Percentiles rank a stretch among this genome's conserved stretches.
Evolutionary conservation across 2,113 vertebrate genomes (phyloP).

Genomic region (Vidua chalybeata): DNA sequence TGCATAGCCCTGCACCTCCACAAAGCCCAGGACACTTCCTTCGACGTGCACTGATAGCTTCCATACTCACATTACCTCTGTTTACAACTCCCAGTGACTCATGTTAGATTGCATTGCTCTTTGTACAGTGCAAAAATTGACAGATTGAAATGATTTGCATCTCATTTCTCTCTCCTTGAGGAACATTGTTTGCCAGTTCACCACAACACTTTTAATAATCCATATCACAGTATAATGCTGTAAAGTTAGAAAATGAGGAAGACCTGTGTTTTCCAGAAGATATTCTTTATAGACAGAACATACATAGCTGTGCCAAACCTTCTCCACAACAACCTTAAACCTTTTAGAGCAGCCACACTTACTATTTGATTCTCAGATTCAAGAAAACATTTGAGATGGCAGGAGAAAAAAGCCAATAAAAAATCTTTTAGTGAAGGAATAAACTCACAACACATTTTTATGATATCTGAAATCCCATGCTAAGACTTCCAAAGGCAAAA

Average conservation of each 20-base stretch:
- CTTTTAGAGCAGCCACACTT: neutral
- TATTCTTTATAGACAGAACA: neutral
- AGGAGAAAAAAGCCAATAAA: neutral
- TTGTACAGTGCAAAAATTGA: neutral
- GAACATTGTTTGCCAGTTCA: neutral
- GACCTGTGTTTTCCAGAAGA: neutral
- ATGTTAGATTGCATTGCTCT: neutral
- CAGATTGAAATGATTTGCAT: neutral
- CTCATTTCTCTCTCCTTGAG: neutral
- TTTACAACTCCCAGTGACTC: neutral
- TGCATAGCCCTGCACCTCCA: neutral
- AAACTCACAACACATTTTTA: neutral
- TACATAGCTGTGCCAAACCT: neutral
- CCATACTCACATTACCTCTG: neutral
- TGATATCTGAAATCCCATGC: neutral
- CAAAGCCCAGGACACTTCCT: neutral
- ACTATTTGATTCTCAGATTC: neutral
- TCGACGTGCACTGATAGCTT: rapidly evolving
- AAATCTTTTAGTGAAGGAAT: neutral
- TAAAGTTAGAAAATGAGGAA: neutral
- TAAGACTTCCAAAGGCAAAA: neutral
- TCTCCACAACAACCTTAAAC: neutral
- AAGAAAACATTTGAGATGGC: neutral
- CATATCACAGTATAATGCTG: neutral
- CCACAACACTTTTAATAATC: neutral